Evolutionary conservation across 2,113 vertebrate genomes (phyloP), one percentile per base, ranked within the genome.

Genomic region (Perognathus longimembris): DNA sequence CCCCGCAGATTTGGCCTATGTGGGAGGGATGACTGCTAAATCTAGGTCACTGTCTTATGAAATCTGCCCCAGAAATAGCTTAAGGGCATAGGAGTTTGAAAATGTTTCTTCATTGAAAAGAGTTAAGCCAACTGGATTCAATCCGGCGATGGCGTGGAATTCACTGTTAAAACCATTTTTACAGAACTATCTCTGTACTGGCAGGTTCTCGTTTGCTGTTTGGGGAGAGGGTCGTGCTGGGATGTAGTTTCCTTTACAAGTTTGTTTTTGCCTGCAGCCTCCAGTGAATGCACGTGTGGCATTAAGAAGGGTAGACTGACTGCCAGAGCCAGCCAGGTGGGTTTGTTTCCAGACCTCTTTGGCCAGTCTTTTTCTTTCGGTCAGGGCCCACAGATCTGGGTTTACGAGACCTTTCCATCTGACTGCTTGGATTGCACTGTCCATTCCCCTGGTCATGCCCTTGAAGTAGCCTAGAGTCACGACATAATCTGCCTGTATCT

Each of bases 401-500:
- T 75, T n/a, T 20, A n/a, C 11, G 10, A 50, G 54, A 70, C 38
- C 63, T 67, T 66, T 26, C 34, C 38, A 4, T 69, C 38, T 38
- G 75, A 57, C 45, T 12, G 21, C 42, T n/a, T 21, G 2, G 74
- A 21, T 81, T 69, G 77, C 45, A 6, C 57, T 30, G 30, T 76
- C 26, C 50, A 54, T 54, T 54, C 30, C 45, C 18, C 32, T 36
- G 12, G 8, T 57, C 42, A 38, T 36, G 36, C 24, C 73, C 77
- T 71, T 10, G 40, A 69, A 40, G 30, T 57, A 15, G 20, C 32
- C 64, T 45, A 64, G 70, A 90, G 69, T 70, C 63, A 0, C 69
- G 95, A 90, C 71, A 20, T 59, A 73, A 84, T 85, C 91, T 96
- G 91, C 82, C 63, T 40, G 76, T 59, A 69, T 57, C 76, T 88